These are phyloP conservation scores for Bhutanitis thaidina DNA, from an alignment of 2,888 invertebrate genomes.

Conservation along the genomic window DNA sequence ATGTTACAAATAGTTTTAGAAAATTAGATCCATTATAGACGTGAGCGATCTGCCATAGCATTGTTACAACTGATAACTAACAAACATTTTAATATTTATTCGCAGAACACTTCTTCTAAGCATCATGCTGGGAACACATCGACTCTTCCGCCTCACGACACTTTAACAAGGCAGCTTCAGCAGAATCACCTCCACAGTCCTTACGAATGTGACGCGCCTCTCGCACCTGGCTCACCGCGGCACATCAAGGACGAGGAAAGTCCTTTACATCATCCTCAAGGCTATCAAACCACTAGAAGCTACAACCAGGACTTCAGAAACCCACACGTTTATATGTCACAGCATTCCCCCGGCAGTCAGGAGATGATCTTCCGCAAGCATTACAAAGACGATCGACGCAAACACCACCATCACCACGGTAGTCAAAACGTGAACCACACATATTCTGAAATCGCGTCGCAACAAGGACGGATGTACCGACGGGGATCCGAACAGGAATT, in stretches of 20 bases:
- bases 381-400: constrained; percentile 67
- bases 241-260: constrained; percentile 70
- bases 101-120: constrained; percentile 93
- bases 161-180: constrained; percentile 67
- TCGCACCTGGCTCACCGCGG: constrained; percentile 69
- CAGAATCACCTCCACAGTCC: constrained; percentile 78
- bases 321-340: constrained; percentile 72
- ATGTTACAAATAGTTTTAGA: too few relatives aligned
- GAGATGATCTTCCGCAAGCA: constrained; percentile 72
- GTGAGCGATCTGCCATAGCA: too few relatives aligned
- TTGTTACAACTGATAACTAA: too few relatives aligned
- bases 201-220: constrained; percentile 70
- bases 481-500: constrained; percentile 79
- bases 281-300: constrained; percentile 68
- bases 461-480: constrained; percentile 70
- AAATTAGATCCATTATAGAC: too few relatives aligned
- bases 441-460: constrained; percentile 85
- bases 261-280: constrained; percentile 62
- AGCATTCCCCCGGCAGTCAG: constrained; percentile 70
- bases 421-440: constrained; percentile 85
- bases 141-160: constrained; percentile 84
- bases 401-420: constrained; percentile 76
- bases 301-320: constrained; percentile 73
- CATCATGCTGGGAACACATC: constrained; percentile 83
- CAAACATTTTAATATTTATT: constrained; percentile 17